These are phyloP conservation scores for Pachyramphus minor DNA, from an alignment of 2,113 vertebrate species.

Conservation along the genomic window DNA sequence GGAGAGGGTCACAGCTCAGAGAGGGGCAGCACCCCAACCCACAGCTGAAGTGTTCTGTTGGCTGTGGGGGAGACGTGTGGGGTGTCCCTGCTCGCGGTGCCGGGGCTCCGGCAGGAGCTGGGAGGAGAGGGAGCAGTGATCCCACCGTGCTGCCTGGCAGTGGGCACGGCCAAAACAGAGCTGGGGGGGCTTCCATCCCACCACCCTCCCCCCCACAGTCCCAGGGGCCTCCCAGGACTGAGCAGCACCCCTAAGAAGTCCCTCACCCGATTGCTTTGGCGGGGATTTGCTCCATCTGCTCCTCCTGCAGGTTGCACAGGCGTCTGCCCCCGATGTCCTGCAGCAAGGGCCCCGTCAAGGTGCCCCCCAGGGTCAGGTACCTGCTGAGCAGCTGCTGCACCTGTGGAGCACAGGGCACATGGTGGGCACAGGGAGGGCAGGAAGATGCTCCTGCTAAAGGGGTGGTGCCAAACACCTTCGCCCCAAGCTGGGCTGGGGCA, in stretches of 20 bases:
- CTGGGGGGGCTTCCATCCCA: not conserved
- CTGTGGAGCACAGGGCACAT: not conserved
- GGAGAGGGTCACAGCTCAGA: not conserved
- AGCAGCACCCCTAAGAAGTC: rapidly evolving
- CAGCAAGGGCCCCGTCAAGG: slow-evolving; percentile 42
- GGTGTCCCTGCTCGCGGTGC: rapidly evolving
- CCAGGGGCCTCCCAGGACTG: not conserved
- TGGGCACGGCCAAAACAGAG: rapidly evolving
- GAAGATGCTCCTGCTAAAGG: not conserved
- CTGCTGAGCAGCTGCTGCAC: slow-evolving; percentile 16
- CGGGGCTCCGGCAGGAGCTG: not conserved
- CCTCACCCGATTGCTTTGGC: slow-evolving; percentile 37
- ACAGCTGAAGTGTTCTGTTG: not conserved
- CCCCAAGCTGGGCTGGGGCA: rapidly evolving
- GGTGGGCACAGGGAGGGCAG: not conserved
- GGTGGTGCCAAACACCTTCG: not conserved
- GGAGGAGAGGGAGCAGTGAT: rapidly evolving
- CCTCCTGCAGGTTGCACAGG: slow-evolving; percentile 64
- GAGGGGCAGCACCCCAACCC: not conserved
- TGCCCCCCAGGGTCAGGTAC: slow-evolving; percentile 53
- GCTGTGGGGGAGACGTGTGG: rapidly evolving
- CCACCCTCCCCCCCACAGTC: rapidly evolving
- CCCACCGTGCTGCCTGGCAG: rapidly evolving
- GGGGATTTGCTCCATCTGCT: slow-evolving; percentile 5
- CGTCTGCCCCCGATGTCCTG: not conserved